phyloP scores from a whole-genome alignment of 2,797 vertebrate genomes.

The Amphiprion clarkii region DNA sequence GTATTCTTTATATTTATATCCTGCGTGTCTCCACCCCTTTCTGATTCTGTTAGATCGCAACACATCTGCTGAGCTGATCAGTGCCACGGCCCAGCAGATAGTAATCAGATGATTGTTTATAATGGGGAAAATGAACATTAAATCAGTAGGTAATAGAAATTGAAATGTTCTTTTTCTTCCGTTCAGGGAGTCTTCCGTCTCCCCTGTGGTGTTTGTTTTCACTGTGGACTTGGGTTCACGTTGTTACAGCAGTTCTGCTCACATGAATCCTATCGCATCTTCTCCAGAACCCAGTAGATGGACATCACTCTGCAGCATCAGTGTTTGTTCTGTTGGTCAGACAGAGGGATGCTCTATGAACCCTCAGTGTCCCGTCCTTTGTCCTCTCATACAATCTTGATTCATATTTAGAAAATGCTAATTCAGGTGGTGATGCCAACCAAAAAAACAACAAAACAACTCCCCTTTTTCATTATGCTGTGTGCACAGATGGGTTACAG shows the following conservation, averaged over 20 bases:
- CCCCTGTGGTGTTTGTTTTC: slow-evolving; percentile 10
- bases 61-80: slow-evolving; percentile 47
- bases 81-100: slow-evolving; percentile 58
- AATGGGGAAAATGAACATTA: slow-evolving; percentile 61
- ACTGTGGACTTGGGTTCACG: slow-evolving; percentile 5
- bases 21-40: slow-evolving; percentile 38
- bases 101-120: slow-evolving; percentile 59
- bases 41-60: slow-evolving; percentile 52
- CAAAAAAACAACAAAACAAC: background rate
- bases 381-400: background rate
- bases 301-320: background rate
- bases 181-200: slow-evolving; percentile 14
- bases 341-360: background rate
- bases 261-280: background rate
- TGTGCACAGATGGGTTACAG: background rate
- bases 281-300: slow-evolving; percentile 12
- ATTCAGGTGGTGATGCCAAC: background rate
- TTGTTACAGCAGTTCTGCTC: background rate
- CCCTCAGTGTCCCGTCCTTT: background rate
- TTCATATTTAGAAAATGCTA: background rate
- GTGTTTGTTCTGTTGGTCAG: background rate
- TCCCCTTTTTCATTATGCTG: background rate
- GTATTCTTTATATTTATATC: background rate
- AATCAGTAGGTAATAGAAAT: slow-evolving; percentile 62
- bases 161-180: slow-evolving; percentile 50